Conservation (phyloP, 2,113 vertebrate genomes). For the Chascanopsetta lugubris region DNA sequence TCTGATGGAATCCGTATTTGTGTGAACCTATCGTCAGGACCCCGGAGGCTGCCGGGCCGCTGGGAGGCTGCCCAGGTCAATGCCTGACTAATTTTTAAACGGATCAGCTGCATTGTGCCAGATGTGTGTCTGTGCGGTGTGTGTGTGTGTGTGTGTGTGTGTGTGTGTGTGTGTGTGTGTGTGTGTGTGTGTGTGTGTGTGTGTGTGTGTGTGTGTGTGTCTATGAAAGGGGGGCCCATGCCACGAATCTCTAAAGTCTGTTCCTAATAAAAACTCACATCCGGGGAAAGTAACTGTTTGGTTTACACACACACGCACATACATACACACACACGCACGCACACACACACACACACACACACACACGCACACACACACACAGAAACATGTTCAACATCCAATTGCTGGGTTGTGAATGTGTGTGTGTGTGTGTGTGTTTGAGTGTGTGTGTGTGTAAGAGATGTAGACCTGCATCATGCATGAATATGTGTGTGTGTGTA, state of each 20-base stretch:
- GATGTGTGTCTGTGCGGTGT: constrained; percentile 61
- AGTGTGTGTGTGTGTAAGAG: neutral
- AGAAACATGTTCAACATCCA: constrained; percentile 13
- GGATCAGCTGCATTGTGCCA: constrained; percentile 73
- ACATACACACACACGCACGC: constrained; percentile 11
- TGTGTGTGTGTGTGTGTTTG: neutral
- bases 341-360: constrained; percentile 5
- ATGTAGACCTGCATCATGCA: neutral
- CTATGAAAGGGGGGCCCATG: constrained; percentile 43
- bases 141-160: no score
- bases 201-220: constrained; percentile 2
- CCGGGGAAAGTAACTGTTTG: constrained; percentile 71
- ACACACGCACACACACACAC: neutral
- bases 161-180: neutral
- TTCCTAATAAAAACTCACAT: constrained; percentile 77
- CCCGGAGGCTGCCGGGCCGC: constrained; percentile 42
- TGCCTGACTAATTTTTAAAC: constrained; percentile 79
- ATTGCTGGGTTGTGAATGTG: constrained; percentile 13
- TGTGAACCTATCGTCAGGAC: constrained; percentile 68
- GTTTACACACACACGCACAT: constrained; percentile 6
- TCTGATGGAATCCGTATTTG: constrained; percentile 66
- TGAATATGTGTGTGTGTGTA: constrained; percentile 2
- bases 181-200: constrained; percentile 39
- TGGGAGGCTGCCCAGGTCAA: constrained; percentile 72
- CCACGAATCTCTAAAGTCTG: constrained; percentile 52